Conservation (phyloP, 2,888 invertebrate species). For the Lochmaea capreae region DNA sequence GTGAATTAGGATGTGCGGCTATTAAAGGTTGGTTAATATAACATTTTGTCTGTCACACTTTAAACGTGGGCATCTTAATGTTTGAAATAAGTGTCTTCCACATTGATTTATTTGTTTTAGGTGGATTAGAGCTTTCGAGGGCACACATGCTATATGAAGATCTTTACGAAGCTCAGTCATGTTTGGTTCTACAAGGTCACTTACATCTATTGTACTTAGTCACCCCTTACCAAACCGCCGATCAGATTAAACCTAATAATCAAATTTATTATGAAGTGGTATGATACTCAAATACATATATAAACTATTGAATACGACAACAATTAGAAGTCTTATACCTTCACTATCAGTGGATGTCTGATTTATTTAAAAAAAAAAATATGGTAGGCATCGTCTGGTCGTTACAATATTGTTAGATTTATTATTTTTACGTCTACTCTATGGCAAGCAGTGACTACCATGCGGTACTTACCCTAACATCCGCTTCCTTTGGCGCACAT, state of each 20-base stretch:
- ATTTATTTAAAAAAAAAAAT: too few species aligned
- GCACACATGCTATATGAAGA: constrained; percentile 82
- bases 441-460: too few species aligned
- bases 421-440: too few species aligned
- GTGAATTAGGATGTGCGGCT: constrained; percentile 81
- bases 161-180: constrained; percentile 76
- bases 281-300: constrained; percentile 52
- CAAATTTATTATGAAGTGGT: constrained; percentile 73
- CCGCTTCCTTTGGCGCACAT: too few species aligned
- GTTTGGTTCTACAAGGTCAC: constrained; percentile 82
- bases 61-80: too few species aligned
- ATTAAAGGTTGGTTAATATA: constrained; percentile 74
- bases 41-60: not conserved
- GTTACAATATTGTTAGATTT: too few species aligned
- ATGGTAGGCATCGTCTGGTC: too few species aligned
- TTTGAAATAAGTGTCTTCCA: not conserved
- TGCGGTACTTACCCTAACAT: too few species aligned
- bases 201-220: constrained; percentile 91
- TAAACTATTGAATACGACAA: too few species aligned
- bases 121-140: constrained; percentile 80
- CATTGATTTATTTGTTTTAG: constrained; percentile 63
- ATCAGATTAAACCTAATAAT: constrained; percentile 68
- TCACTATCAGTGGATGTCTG: too few species aligned
- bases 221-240: constrained; percentile 79
- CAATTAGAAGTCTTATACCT: too few species aligned